Evolutionary conservation across 2,797 vertebrate genomes (phyloP).

Genomic region (Aeoliscus strigatus): DNA sequence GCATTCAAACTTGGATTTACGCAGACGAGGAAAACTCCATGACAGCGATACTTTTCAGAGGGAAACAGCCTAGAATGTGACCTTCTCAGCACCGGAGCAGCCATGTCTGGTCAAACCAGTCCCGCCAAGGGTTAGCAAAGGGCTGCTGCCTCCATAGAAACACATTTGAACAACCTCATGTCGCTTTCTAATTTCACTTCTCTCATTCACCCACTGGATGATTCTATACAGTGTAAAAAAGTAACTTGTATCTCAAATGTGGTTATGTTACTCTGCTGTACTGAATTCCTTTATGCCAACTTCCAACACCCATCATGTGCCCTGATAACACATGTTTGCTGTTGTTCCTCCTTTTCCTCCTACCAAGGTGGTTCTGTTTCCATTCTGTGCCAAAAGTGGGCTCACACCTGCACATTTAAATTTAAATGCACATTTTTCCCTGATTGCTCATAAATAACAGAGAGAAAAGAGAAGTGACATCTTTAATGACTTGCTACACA

Average conservation of each 20-base stretch:
- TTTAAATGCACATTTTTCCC: no score
- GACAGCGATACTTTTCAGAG: not conserved
- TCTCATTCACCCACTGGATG: slow-evolving; percentile 7
- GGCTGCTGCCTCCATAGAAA: slow-evolving; percentile 18
- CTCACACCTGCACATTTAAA: no score
- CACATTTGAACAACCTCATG: slow-evolving; percentile 21
- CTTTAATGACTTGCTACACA: slow-evolving; percentile 7
- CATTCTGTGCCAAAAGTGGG: no score
- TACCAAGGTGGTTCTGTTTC: no score
- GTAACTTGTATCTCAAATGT: slow-evolving; percentile 33
- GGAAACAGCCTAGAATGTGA: not conserved
- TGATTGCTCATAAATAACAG: no score
- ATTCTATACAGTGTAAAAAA: slow-evolving; percentile 4
- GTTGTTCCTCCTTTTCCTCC: slow-evolving; percentile 41
- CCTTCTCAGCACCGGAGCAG: slow-evolving; percentile 5
- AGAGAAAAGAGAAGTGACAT: no score
- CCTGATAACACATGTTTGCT: slow-evolving; percentile 52
- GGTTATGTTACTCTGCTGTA: slow-evolving; percentile 45
- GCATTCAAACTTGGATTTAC: not conserved
- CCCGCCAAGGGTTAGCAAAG: slow-evolving; percentile 21
- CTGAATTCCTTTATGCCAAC: slow-evolving; percentile 46
- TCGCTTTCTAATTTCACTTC: slow-evolving; percentile 30
- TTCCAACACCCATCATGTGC: slow-evolving; percentile 60
- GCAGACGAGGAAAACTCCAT: not conserved
- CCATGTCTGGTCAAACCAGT: slow-evolving; percentile 13